Evolutionary conservation across 2,797 vertebrate genomes (phyloP).

Genomic region (Platyrinchus mystaceus): DNA sequence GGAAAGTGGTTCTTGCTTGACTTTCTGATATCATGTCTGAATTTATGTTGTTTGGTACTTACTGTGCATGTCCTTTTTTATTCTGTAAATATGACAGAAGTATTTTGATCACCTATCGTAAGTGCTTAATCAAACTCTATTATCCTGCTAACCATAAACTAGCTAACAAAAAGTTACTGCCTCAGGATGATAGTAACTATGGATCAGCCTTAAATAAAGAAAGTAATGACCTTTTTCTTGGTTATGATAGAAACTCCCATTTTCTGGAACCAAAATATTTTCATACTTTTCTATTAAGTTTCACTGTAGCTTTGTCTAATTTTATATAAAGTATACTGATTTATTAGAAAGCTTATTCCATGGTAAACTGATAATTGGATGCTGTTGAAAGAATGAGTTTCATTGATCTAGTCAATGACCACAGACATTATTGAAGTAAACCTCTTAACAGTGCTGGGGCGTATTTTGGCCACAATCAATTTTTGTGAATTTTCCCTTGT

Average conservation of each 20-base stretch:
- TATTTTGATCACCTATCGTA: constrained; percentile 66
- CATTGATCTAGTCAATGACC: constrained; percentile 95
- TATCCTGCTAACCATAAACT: constrained; percentile 59
- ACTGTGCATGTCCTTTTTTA: constrained; percentile 41
- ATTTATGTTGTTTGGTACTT: constrained; percentile 46
- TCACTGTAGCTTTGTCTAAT: constrained; percentile 81
- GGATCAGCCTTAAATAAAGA: constrained; percentile 55
- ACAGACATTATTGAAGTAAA: constrained; percentile 89
- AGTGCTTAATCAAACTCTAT: constrained; percentile 77
- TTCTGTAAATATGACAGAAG: constrained; percentile 73
- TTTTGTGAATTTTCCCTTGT: constrained; percentile 86
- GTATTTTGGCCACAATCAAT: constrained; percentile 91
- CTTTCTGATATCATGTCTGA: constrained; percentile 52
- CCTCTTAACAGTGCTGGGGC: constrained; percentile 86
- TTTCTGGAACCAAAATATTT: constrained; percentile 56
- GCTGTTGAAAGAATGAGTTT: constrained; percentile 98
- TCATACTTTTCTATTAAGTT: constrained; percentile 79
- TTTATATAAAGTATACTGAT: constrained; percentile 91
- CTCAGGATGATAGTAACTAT: constrained; percentile 44
- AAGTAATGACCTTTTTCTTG: constrained; percentile 50
- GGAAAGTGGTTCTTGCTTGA: constrained; percentile 45
- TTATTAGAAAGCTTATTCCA: constrained; percentile 88
- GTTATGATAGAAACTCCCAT: not conserved
- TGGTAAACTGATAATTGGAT: constrained; percentile 98
- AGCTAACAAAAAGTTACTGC: constrained; percentile 36